A percentile compares a stretch with the other conserved stretches of the same genome.
phyloP scores from a whole-genome alignment of 2,113 vertebrate genomes.

The Neopipo cinnamomea region DNA sequence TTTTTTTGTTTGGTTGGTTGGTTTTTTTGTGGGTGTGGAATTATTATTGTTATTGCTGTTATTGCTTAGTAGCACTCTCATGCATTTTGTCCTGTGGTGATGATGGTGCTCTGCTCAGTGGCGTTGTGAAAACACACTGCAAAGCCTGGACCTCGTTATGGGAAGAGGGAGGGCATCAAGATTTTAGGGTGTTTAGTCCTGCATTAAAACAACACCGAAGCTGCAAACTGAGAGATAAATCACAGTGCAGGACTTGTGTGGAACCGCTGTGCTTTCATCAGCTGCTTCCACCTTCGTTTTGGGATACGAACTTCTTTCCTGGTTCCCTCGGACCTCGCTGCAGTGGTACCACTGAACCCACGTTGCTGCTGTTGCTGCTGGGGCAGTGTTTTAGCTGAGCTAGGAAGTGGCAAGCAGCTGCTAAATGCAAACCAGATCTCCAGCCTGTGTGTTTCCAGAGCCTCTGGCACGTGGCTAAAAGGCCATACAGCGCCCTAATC shows the following conservation, averaged over 20 bases:
- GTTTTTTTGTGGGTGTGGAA: neutral
- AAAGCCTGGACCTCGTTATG: neutral
- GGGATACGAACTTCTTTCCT: neutral
- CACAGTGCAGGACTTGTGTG: neutral
- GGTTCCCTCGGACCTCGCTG: neutral
- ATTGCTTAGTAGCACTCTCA: neutral
- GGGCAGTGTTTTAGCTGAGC: constrained; percentile 2
- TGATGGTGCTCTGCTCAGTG: neutral
- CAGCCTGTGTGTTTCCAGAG: constrained; percentile 51
- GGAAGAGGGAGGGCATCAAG: neutral
- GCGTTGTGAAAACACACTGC: neutral
- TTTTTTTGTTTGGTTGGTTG: neutral
- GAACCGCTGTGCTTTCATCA: neutral
- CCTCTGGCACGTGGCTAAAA: constrained; percentile 45
- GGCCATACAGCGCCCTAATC: constrained; percentile 30
- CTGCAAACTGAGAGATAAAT: neutral
- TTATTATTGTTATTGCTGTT: neutral
- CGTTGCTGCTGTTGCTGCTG: neutral
- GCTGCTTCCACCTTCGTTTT: neutral
- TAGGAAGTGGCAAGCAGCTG: constrained; percentile 29
- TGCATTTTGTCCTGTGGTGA: neutral
- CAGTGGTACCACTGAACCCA: neutral
- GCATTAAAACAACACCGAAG: neutral
- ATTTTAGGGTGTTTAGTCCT: neutral
- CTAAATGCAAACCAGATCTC: constrained; percentile 63